Percentiles rank a stretch among this genome's conserved stretches.
phyloP scores from a whole-genome alignment of 2,888 invertebrate genomes.

The Imbricaverruca yamaguchii region DNA sequence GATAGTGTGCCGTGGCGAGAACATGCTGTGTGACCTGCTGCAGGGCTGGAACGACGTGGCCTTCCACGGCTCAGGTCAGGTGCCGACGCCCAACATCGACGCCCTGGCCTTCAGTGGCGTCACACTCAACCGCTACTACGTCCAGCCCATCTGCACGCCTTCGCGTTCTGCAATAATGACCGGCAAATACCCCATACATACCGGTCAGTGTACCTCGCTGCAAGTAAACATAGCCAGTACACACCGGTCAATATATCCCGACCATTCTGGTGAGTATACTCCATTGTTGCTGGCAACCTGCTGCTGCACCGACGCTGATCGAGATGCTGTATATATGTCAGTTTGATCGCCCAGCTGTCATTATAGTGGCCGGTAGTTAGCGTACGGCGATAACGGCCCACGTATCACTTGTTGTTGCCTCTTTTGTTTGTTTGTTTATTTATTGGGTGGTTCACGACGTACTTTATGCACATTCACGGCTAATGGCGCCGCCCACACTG shows the following conservation, averaged over 20 bases:
- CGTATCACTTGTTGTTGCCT: too few species aligned
- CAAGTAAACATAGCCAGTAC: not conserved
- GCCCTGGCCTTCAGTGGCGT: constrained; percentile 75
- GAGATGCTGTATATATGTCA: too few species aligned
- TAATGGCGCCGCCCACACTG: too few species aligned
- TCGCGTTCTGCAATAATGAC: constrained; percentile 43
- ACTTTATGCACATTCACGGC: too few species aligned
- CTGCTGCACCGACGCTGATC: too few species aligned
- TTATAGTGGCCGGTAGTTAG: too few species aligned
- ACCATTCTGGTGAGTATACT: not conserved
- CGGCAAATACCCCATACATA: constrained; percentile 44
- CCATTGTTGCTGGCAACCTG: too few species aligned
- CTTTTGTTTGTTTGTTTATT: too few species aligned
- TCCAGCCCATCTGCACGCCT: constrained; percentile 44
- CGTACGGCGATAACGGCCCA: too few species aligned
- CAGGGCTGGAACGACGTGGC: constrained; percentile 92
- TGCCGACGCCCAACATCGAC: constrained; percentile 87
- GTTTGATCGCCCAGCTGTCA: too few species aligned
- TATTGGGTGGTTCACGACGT: too few species aligned
- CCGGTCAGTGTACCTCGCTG: constrained; percentile 26
- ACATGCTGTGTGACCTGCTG: not conserved
- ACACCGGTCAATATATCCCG: not conserved
- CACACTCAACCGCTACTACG: constrained; percentile 60
- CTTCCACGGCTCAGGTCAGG: constrained; percentile 80
- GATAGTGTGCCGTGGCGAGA: too few species aligned